Conservation (phyloP, 2,113 vertebrate genomes). For the Caretta caretta region DNA sequence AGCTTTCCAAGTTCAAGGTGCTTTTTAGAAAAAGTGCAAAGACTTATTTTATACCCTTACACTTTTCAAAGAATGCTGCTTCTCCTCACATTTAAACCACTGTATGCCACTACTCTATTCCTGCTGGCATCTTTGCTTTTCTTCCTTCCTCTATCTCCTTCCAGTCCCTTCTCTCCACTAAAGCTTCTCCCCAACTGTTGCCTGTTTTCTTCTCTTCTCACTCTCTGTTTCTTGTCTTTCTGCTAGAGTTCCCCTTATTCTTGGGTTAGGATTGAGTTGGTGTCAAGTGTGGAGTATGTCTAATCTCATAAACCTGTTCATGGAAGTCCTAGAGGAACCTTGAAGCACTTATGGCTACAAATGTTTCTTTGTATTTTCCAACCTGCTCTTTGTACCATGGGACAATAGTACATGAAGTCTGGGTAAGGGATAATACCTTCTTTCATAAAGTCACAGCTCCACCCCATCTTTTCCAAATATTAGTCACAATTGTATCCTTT, state of each 20-base stretch:
- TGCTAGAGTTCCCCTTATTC: not conserved
- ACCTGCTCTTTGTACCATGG: not conserved
- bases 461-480: not conserved
- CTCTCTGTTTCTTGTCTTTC: not conserved
- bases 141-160: not conserved
- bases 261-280: not conserved
- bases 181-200: not conserved
- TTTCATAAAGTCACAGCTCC: not conserved
- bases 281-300: not conserved
- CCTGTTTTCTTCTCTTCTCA: not conserved
- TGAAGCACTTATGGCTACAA: not conserved
- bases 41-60: not conserved
- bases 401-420: slow-evolving; percentile 25
- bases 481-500: not conserved
- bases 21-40: not conserved
- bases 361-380: slow-evolving; percentile 14
- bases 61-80: not conserved
- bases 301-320: slow-evolving; percentile 9
- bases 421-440: slow-evolving; percentile 21
- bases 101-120: not conserved
- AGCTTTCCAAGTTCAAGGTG: not conserved
- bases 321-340: not conserved
- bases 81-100: not conserved
- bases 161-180: not conserved
- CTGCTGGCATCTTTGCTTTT: fast-evolving